Evolutionary conservation across 2,888 invertebrate species (phyloP).

Genomic region (Sceliomorpha sp.): DNA sequence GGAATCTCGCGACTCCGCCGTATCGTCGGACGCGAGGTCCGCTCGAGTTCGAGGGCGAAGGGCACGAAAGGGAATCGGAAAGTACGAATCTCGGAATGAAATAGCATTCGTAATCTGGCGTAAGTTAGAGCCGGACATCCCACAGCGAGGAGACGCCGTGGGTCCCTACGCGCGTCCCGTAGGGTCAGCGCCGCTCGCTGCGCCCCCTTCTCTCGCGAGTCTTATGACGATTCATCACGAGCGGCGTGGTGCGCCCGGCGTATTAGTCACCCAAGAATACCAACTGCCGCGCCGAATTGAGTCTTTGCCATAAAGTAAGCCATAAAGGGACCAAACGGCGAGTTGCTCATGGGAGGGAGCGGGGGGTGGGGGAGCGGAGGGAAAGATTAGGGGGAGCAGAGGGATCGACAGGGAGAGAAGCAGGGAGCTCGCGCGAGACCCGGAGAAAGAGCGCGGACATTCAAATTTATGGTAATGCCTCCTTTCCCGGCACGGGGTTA

Average conservation of each 20-base stretch:
- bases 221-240: slow-evolving; percentile 81
- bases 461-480: slow-evolving; percentile 78
- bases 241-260: slow-evolving; percentile 83
- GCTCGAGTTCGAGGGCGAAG: slow-evolving; percentile 22
- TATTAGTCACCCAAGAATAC: slow-evolving; percentile 85
- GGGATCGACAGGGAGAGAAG: slow-evolving; percentile 43
- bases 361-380: slow-evolving; percentile 79
- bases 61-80: slow-evolving; percentile 46
- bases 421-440: slow-evolving; percentile 20
- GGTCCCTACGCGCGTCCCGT: slow-evolving; percentile 59
- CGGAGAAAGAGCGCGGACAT: slow-evolving; percentile 68
- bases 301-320: slow-evolving; percentile 79
- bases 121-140: slow-evolving; percentile 73
- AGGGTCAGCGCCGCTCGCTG: slow-evolving; percentile 25
- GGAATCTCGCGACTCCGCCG: slow-evolving; percentile 16
- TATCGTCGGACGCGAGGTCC: background rate
- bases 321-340: slow-evolving; percentile 82
- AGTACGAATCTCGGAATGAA: slow-evolving; percentile 60
- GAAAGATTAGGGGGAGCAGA: slow-evolving; percentile 78
- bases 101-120: slow-evolving; percentile 68
- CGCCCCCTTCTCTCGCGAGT: slow-evolving; percentile 63
- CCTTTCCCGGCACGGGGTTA: slow-evolving; percentile 69
- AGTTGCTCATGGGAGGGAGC: slow-evolving; percentile 79
- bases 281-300: slow-evolving; percentile 83
- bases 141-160: slow-evolving; percentile 73